Base-by-base conservation (phyloP, 2,113 vertebrate species). In the Phainopepla nitens region DNA sequence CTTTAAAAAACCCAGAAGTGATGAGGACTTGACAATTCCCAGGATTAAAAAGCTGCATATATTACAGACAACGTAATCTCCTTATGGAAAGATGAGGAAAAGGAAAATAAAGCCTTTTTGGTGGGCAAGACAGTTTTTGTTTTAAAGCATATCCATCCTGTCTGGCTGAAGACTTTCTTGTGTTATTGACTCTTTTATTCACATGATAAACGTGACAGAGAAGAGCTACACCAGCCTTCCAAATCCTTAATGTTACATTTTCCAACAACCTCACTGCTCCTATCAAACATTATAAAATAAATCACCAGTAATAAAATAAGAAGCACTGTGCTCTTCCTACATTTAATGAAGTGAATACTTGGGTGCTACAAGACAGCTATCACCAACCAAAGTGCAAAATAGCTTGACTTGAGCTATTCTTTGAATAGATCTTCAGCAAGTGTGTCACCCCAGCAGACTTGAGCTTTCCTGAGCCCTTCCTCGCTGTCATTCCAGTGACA, bases 31-130 rank as follows among this genome's bases (percentile, higher is more conserved):
- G 93, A 89, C 94, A 92, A 84, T 72, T 95, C 56, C 41, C 72
- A 83, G 92, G 90, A 95, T 96, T 95, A 93, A 88, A 82, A 84
- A 87, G 27, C 82, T 93, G 93, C 83, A 92, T 83, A 56, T 22
- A 87, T 96, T 90, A 92, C 44, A 78, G 89, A 70, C 82, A 82
- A 60, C 33, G 68, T 83, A 93, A 95, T 96, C 93, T 95, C 56
- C 85, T 93, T 90, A 90, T 1, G 75, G 71, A 56, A 56, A 56
- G 29, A 90, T 27, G 64, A 90, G 56, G 49, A 87, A 90, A 93
- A 89, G 51, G 54, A 90, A 83, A 95, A 81, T 19, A 86, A 76
- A 81, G 76, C 36, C 33, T 54, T 93, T 73, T 65, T 56, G 51
- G 49, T 56, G 44, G 45, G 42, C 41, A 73, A 64, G 56, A 71